Conservation (phyloP, 2,113 vertebrate genomes). For the Tupaia tana region DNA sequence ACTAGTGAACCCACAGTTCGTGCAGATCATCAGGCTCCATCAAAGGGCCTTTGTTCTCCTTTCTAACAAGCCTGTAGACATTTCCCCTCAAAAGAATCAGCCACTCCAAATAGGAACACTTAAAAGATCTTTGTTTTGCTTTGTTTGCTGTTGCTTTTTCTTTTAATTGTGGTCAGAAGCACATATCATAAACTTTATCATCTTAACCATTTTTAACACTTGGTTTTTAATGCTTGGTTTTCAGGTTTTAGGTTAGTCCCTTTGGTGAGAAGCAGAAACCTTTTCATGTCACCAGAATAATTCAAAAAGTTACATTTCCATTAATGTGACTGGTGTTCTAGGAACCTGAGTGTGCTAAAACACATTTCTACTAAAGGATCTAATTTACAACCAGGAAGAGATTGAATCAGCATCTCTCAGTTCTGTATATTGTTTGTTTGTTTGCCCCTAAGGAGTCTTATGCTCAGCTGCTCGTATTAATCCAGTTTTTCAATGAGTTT, state of each 20-base stretch:
- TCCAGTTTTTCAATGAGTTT: constrained; percentile 67
- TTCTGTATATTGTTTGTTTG: not conserved
- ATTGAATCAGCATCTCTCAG: not conserved
- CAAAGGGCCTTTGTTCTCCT: constrained; percentile 8
- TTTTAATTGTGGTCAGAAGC: not conserved
- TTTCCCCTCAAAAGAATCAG: constrained; percentile 44
- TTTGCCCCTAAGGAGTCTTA: constrained; percentile 51
- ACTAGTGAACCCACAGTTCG: not conserved
- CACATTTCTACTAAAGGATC: constrained; percentile 9
- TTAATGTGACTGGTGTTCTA: constrained; percentile 15
- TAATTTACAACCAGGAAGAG: constrained; percentile 20
- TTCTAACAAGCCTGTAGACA: not conserved
- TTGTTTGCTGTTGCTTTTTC: not conserved
- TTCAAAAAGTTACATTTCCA: constrained; percentile 19
- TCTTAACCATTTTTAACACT: not conserved
- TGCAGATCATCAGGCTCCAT: not conserved
- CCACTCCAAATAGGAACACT: constrained; percentile 2
- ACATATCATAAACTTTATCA: not conserved
- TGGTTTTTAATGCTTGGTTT: not conserved
- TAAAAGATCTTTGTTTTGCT: not conserved
- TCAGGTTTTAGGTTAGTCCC: constrained; percentile 16
- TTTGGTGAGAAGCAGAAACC: not conserved
- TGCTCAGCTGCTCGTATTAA: constrained; percentile 53
- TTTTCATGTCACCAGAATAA: constrained; percentile 46
- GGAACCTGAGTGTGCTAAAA: not conserved